Conservation (phyloP, 2,113 vertebrate species). For the Cichladusa arquata region DNA sequence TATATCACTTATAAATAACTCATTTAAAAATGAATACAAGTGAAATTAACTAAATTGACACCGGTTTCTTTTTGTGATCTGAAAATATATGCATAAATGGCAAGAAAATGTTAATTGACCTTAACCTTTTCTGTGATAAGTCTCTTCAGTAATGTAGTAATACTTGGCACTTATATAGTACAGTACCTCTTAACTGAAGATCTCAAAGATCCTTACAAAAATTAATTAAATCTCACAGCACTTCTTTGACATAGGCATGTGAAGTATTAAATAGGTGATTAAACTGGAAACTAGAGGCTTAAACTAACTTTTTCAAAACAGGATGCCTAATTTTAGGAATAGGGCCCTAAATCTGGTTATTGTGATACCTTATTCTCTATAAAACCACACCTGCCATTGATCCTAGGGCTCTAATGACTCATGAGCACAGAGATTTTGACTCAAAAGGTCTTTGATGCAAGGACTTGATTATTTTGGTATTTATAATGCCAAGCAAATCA, state of each 20-base stretch:
- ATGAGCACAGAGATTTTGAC: not conserved
- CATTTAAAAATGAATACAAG: slow-evolving; percentile 41
- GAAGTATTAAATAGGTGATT: slow-evolving; percentile 10
- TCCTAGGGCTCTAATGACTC: not conserved
- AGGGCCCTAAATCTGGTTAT: not conserved
- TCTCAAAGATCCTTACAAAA: slow-evolving; percentile 37
- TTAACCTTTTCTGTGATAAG: slow-evolving; percentile 51
- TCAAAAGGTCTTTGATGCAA: not conserved
- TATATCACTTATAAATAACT: slow-evolving; percentile 64
- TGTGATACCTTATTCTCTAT: not conserved
- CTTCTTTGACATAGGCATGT: not conserved
- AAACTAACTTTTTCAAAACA: slow-evolving; percentile 7
- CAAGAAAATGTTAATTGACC: slow-evolving; percentile 66
- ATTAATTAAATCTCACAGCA: slow-evolving; percentile 25
- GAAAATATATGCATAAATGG: slow-evolving; percentile 34
- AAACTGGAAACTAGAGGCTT: not conserved
- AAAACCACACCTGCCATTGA: not conserved
- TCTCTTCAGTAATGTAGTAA: slow-evolving; percentile 39
- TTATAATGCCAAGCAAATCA: not conserved
- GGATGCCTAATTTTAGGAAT: not conserved
- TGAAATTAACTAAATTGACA: slow-evolving; percentile 57
- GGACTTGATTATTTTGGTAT: not conserved
- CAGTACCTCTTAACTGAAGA: slow-evolving; percentile 29
- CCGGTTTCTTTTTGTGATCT: slow-evolving; percentile 41
- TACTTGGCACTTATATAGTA: not conserved